Percentiles rank a stretch among this genome's conserved stretches.
phyloP scores from a whole-genome alignment of 2,113 vertebrate genomes.

The Urocitellus parryii region DNA sequence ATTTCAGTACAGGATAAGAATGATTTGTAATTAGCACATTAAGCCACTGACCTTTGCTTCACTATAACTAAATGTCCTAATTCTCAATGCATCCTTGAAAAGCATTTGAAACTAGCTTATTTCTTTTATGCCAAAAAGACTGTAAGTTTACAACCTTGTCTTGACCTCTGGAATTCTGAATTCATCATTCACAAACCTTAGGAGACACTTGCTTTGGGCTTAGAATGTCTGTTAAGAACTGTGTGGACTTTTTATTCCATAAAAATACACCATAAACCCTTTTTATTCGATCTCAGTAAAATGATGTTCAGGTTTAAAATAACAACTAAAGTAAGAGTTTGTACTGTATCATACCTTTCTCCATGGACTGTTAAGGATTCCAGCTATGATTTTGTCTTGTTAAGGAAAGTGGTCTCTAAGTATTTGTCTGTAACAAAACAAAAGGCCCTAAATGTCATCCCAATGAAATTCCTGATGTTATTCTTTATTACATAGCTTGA shows the following conservation, averaged over 20 bases:
- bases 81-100: slow-evolving; percentile 31
- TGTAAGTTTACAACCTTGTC: slow-evolving; percentile 31
- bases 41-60: slow-evolving; percentile 4
- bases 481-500: not conserved
- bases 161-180: slow-evolving; percentile 67
- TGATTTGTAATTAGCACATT: not conserved
- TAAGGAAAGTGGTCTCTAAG: slow-evolving; percentile 67
- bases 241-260: not conserved
- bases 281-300: slow-evolving; percentile 38
- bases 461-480: slow-evolving; percentile 9
- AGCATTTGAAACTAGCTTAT: slow-evolving; percentile 5
- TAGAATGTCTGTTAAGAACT: slow-evolving; percentile 36
- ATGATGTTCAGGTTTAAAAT: slow-evolving; percentile 63
- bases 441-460: slow-evolving; percentile 29
- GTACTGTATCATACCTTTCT: slow-evolving; percentile 38
- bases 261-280: slow-evolving; percentile 46
- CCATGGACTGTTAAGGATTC: slow-evolving; percentile 24
- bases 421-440: slow-evolving; percentile 26
- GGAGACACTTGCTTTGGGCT: slow-evolving; percentile 55
- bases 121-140: slow-evolving; percentile 62
- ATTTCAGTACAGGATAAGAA: not conserved
- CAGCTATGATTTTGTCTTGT: slow-evolving; percentile 51
- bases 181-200: slow-evolving; percentile 63
- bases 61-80: not conserved
- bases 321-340: slow-evolving; percentile 46